Percentiles rank a stretch among this genome's conserved stretches.
phyloP scores from a whole-genome alignment of 2,888 invertebrate genomes.

The Linnaemya tessellans region DNA sequence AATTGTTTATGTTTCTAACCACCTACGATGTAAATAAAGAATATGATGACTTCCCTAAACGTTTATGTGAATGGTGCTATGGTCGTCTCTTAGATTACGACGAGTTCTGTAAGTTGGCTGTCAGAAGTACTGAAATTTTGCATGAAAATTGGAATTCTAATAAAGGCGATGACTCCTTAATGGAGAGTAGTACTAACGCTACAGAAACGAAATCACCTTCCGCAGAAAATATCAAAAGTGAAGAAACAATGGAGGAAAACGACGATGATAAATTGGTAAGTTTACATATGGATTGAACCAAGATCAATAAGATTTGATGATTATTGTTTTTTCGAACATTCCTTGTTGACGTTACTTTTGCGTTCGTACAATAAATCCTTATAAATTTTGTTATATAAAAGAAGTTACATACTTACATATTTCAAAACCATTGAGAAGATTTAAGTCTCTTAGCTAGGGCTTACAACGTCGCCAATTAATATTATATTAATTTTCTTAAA shows the following conservation, averaged over 20 bases:
- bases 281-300: too few relatives aligned
- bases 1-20: constrained; percentile 76
- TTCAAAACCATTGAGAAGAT: too few relatives aligned
- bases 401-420: too few relatives aligned
- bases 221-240: constrained; percentile 21
- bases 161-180: not conserved
- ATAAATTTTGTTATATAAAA: too few relatives aligned
- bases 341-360: too few relatives aligned
- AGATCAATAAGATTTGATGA: too few relatives aligned
- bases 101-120: constrained; percentile 76
- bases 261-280: constrained; percentile 73
- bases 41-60: constrained; percentile 75
- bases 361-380: too few relatives aligned
- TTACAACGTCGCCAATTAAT: too few relatives aligned
- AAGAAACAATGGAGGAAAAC: constrained; percentile 43
- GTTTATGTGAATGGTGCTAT: constrained; percentile 77
- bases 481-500: too few relatives aligned
- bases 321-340: too few relatives aligned
- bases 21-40: constrained; percentile 76
- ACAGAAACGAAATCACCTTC: not conserved
- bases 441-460: too few relatives aligned
- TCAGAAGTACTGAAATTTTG: constrained; percentile 74
- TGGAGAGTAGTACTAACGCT: not conserved
- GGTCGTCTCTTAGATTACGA: constrained; percentile 77
- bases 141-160: constrained; percentile 56